Evolutionary conservation across 2,797 vertebrate genomes (phyloP), one percentile per base, ranked within the genome.

Genomic region (Anolis apletophallus): DNA sequence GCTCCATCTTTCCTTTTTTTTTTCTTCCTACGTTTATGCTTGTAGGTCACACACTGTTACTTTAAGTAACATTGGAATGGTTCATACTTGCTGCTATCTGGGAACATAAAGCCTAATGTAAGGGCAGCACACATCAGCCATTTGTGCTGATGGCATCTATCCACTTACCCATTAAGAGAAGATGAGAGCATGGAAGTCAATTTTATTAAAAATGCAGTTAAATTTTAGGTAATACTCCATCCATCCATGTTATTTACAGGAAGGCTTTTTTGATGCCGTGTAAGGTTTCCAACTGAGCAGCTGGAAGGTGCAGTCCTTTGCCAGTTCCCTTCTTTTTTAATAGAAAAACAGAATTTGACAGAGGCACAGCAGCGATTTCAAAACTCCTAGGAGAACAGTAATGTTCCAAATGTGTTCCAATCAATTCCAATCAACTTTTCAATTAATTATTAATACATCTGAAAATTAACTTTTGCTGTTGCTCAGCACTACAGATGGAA

Each of bases 221-320:
- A 88, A 84, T 83, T 94, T 92, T 89, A 84, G 85, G 64, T 93
- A 91, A 91, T 92, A 93, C 61, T 14, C 84, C 87, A 93, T 69
- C 17, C 84, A 87, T 67, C 21, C 55, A 73, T 64, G 10, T 46
- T 86, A 91, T 85, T 93, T 87, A 52, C 86, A 89, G 61, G 87
- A 93, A 90, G 72, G 75, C 57, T 87, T 93, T 67, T 92, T 87
- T 93, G n/a, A 69, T 86, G 88, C 6, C 78, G 72, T 83, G 81
- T 88, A 87, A 84, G 79, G 75, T 89, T 55, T 85, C 91, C 85
- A 36, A 89, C 88, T 90, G 85, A 93, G 75, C 74, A 85, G 61
- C 59, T 89, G 72, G 55, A 81, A 94, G 88, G 34, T 71, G 90
- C 86, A 2, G 9, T 87, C 84, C 32, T 57, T 13, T 74, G 14